These are phyloP conservation scores for Pluvianellus socialis DNA, from an alignment of 2,113 vertebrate genomes.

Conservation along the genomic window DNA sequence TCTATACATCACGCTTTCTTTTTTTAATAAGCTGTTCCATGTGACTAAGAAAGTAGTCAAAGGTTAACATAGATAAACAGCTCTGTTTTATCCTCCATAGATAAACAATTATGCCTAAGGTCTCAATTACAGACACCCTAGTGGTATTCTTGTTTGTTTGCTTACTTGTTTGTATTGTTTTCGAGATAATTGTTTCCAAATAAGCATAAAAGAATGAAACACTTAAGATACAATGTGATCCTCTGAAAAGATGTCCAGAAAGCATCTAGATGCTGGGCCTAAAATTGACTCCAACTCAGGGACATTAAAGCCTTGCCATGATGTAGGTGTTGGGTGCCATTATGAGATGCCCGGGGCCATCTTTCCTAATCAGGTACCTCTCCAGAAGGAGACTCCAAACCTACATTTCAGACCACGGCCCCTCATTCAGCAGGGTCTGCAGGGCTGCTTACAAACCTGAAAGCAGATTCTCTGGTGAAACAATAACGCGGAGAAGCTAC, in stretches of 20 bases:
- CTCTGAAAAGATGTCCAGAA: neutral
- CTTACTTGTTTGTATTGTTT: neutral
- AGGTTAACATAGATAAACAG: constrained; percentile 51
- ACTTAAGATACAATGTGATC: neutral
- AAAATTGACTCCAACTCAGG: neutral
- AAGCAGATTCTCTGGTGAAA: neutral
- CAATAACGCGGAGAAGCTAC: neutral
- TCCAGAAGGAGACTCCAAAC: neutral
- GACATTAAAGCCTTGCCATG: neutral
- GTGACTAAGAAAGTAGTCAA: constrained; percentile 35
- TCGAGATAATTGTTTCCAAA: constrained; percentile 12
- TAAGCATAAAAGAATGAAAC: neutral
- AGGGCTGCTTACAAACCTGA: no score
- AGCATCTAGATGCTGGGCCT: neutral
- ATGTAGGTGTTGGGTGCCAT: neutral
- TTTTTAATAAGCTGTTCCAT: constrained; percentile 32
- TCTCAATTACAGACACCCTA: constrained; percentile 12
- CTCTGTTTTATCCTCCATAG: neutral
- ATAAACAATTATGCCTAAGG: constrained; percentile 14
- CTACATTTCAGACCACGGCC: neutral
- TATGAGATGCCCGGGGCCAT: neutral
- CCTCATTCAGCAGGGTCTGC: neutral
- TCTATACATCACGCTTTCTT: neutral
- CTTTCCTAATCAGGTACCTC: neutral
- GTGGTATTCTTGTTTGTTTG: neutral